phyloP scores from a whole-genome alignment of 2,888 invertebrate species.

The Isoperla grammatica region DNA sequence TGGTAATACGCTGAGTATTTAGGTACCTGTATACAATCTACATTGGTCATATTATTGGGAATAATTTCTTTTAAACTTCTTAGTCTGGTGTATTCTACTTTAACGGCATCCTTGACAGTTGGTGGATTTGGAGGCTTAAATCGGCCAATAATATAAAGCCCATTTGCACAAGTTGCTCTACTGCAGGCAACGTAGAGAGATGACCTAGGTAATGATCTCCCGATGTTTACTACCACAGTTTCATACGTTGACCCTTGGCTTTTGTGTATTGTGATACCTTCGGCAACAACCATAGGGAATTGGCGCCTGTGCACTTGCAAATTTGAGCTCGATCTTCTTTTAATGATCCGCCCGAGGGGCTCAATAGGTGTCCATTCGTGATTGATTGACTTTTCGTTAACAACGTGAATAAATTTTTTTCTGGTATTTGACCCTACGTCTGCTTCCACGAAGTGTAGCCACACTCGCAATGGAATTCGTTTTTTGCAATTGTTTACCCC shows the following conservation, averaged over 20 bases:
- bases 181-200: neutral
- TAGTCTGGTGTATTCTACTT: neutral
- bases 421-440: slow-evolving; percentile 21
- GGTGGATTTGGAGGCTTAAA: slow-evolving; percentile 7
- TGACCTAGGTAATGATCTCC: slow-evolving; percentile 23
- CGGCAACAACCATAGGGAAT: slow-evolving; percentile 30
- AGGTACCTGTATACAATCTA: neutral
- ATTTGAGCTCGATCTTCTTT: slow-evolving; percentile 5
- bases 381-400: neutral
- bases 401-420: neutral
- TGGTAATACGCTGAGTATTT: neutral
- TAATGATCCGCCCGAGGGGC: neutral
- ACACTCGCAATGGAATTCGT: slow-evolving; percentile 19
- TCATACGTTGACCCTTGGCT: slow-evolving; percentile 30
- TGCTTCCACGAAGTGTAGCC: slow-evolving; percentile 28
- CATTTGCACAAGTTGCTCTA: neutral
- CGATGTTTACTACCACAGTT: slow-evolving; percentile 23
- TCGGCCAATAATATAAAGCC: slow-evolving; percentile 3
- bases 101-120: neutral
- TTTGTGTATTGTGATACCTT: slow-evolving; percentile 33
- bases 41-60: neutral
- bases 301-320: slow-evolving; percentile 28
- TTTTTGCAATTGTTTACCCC: neutral
- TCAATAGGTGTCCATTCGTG: slow-evolving; percentile 1
- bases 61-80: neutral